Evolutionary conservation across 1,140 invertebrate species (phyloP), one percentile per base, ranked within the genome.

Genomic region (Neuroterus valhalla): DNA sequence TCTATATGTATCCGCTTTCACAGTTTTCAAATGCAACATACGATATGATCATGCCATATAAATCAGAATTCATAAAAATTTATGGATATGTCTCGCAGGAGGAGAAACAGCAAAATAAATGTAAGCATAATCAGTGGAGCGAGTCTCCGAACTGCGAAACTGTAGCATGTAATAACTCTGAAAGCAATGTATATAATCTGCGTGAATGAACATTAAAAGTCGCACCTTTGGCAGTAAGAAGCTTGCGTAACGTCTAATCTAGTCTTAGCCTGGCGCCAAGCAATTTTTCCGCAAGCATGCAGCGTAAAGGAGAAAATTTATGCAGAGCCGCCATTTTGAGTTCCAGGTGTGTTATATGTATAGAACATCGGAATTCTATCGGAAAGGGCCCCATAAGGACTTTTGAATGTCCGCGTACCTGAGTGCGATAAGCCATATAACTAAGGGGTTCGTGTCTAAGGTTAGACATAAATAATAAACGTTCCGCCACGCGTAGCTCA

Each of bases 191-290:
- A 23, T 21, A 26, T 62, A 62, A 62, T 62, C 52, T 62, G 55
- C 55, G 55, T 62, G 23, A 62, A 62, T 14, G 55, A 62, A 62
- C 55, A 62, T 62, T 62, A 62, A 62, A 38, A 31, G 55, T 62
- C 15, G 23, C 23, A 62, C 46, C 46, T 48, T 48, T 48, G 17
- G 46, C 46, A 48, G 17, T 48, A 48, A n/a, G 17, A 19, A 17
- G 46, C 46, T 62, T 62, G 12, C 52, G 23, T 38, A 62, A 55
- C 17, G 21, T 23, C 12, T 55, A 55, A 62, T 55, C n/a, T n/a
- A 31, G 15, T 15, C 46, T 17, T 2, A 48, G 17, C 46, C 23
- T 62, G 23, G 52, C 52, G 52, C 52, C 19, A 55, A 55, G 21
- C 15, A 55, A 31, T 38, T 62, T 62, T 62, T 31, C 14, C 14